Conservation (phyloP, 2,113 vertebrate genomes). For the Pangasianodon gigas region DNA sequence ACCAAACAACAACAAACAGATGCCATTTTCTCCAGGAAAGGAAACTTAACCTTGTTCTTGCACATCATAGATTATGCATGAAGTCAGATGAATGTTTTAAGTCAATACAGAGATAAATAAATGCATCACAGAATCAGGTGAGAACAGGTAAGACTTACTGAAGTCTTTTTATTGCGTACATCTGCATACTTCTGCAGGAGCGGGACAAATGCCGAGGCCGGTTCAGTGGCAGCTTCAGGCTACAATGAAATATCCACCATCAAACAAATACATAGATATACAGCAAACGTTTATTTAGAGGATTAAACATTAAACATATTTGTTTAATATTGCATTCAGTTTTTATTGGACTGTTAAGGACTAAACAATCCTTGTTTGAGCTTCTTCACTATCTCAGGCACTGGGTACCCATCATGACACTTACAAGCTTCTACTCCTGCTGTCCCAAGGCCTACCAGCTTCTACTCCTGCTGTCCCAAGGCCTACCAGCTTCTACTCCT, state of each 20-base stretch:
- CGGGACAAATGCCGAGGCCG: conserved; percentile 82
- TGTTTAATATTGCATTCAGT: neutral
- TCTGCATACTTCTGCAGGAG: conserved; percentile 95
- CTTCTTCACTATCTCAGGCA: neutral
- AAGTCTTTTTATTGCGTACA: conserved; percentile 85
- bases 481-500: neutral
- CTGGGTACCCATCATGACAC: neutral
- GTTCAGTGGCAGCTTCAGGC: conserved; percentile 90
- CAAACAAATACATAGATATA: neutral
- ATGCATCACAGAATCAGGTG: neutral
- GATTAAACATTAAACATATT: neutral
- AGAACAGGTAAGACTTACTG: conserved; percentile 74
- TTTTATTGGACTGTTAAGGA: neutral
- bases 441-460: too few species aligned
- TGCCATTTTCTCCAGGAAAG: neutral
- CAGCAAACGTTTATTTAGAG: neutral
- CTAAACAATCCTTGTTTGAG: neutral
- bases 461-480: neutral
- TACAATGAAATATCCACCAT: conserved; percentile 58
- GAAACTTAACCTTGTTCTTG: neutral
- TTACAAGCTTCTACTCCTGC: neutral
- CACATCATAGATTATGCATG: neutral
- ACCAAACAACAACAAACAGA: neutral
- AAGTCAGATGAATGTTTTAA: neutral
- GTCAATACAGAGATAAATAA: neutral